These are phyloP conservation scores for Metopia argyrocephala DNA, from an alignment of 2,888 invertebrate genomes.

Conservation along the genomic window DNA sequence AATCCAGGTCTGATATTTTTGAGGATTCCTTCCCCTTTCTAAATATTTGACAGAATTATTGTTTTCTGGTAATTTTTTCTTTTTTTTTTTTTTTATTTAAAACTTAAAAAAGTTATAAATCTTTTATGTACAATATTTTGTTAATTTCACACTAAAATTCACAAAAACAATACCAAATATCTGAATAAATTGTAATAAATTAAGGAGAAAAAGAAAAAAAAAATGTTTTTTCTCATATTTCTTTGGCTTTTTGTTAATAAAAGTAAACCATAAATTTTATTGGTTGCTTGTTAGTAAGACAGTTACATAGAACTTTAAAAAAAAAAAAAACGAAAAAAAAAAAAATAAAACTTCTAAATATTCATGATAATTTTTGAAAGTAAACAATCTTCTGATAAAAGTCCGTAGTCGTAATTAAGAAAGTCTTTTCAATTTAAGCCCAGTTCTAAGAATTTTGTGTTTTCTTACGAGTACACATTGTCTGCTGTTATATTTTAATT, in stretches of 20 bases:
- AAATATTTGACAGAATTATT: too few relatives aligned
- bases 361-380: neutral
- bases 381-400: neutral
- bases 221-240: neutral
- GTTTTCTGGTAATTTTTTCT: too few relatives aligned
- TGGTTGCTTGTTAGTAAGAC: neutral
- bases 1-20: too few relatives aligned
- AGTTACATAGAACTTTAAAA: constrained; percentile 1
- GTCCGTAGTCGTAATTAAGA: too few relatives aligned
- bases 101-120: constrained; percentile 15
- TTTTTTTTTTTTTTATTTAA: neutral
- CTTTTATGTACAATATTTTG: constrained; percentile 4
- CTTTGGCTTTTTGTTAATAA: neutral
- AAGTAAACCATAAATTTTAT: constrained; percentile 1
- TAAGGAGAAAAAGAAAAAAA: too few relatives aligned
- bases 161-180: constrained; percentile 11
- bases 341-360: neutral
- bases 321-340: too few relatives aligned
- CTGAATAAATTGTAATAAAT: neutral
- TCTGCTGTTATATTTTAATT: constrained; percentile 7
- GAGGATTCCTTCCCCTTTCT: too few relatives aligned
- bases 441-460: too few relatives aligned
- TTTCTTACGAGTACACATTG: too few relatives aligned
- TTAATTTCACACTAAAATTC: constrained; percentile 43
- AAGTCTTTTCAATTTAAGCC: too few relatives aligned